Conservation (phyloP, 2,113 vertebrate genomes). For the Pycnonotus jocosus region DNA sequence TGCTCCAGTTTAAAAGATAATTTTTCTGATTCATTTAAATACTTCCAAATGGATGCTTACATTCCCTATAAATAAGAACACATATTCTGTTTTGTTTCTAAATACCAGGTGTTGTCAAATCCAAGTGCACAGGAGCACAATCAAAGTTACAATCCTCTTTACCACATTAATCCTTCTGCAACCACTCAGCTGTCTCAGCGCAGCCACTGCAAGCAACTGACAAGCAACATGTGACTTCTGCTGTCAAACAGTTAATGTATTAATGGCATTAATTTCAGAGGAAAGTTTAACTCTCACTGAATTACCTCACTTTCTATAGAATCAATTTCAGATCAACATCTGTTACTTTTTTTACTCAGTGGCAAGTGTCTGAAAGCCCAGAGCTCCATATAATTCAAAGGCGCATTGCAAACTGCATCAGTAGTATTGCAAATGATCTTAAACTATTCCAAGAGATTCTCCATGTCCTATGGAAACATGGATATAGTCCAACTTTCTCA, state of each 20-base stretch:
- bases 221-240: not conserved
- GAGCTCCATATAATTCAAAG: rapidly evolving
- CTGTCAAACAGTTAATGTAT: not conserved
- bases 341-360: not conserved
- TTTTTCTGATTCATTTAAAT: not conserved
- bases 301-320: not conserved
- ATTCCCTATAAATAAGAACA: not conserved
- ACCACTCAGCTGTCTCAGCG: not conserved
- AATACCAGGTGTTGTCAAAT: not conserved
- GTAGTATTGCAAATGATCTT: not conserved
- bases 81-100: not conserved
- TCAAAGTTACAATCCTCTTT: not conserved
- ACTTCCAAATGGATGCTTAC: not conserved
- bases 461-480: constrained; percentile 58
- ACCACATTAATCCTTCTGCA: not conserved
- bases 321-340: not conserved
- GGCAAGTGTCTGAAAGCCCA: not conserved
- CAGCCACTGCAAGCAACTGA: not conserved
- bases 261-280: not conserved
- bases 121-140: not conserved
- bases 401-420: not conserved
- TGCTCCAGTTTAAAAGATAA: not conserved
- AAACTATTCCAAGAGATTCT: constrained; percentile 53
- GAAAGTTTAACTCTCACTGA: not conserved
- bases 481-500: constrained; percentile 37